Conservation (phyloP, 2,888 invertebrate species). For the Melieria omissa region DNA sequence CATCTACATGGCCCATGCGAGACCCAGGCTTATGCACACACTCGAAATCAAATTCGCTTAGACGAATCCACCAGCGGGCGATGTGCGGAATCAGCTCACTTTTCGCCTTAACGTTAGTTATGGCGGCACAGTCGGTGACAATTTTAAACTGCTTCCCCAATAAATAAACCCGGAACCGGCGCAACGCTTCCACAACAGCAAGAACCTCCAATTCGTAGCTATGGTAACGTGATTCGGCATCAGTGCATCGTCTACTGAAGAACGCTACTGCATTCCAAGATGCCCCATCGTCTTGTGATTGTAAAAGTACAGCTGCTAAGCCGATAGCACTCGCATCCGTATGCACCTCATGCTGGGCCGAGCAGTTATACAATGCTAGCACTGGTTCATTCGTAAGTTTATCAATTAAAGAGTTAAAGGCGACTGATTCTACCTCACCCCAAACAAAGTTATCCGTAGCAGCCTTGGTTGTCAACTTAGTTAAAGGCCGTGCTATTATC, state of each 20-base stretch:
- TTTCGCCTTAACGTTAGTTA: conserved; percentile 33
- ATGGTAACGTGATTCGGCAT: conserved; percentile 42
- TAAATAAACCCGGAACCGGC: conserved; percentile 57
- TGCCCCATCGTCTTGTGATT: conserved; percentile 10
- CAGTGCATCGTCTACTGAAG: conserved; percentile 39
- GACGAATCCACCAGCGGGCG: conserved; percentile 35
- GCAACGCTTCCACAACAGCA: conserved; percentile 54
- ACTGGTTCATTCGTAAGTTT: conserved; percentile 8
- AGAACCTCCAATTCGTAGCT: conserved; percentile 59
- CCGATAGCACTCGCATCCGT: conserved; percentile 32
- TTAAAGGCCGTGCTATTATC: conserved; percentile 42
- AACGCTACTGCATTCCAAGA: conserved; percentile 35
- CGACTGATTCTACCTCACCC: neutral
- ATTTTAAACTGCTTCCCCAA: conserved; percentile 47
- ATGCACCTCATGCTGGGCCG: conserved; percentile 21
- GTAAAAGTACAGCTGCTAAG: conserved; percentile 29
- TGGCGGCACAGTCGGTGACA: conserved; percentile 39
- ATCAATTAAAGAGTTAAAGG: conserved; percentile 20
- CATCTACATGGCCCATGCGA: conserved; percentile 38
- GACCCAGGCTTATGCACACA: conserved; percentile 28
- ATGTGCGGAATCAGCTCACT: conserved; percentile 33
- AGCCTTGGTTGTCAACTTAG: conserved; percentile 14
- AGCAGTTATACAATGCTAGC: conserved; percentile 19
- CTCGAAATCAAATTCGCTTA: conserved; percentile 40
- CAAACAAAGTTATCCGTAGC: conserved; percentile 13